Conservation (phyloP, 2,797 vertebrate genomes). For the Harpagifer antarcticus region DNA sequence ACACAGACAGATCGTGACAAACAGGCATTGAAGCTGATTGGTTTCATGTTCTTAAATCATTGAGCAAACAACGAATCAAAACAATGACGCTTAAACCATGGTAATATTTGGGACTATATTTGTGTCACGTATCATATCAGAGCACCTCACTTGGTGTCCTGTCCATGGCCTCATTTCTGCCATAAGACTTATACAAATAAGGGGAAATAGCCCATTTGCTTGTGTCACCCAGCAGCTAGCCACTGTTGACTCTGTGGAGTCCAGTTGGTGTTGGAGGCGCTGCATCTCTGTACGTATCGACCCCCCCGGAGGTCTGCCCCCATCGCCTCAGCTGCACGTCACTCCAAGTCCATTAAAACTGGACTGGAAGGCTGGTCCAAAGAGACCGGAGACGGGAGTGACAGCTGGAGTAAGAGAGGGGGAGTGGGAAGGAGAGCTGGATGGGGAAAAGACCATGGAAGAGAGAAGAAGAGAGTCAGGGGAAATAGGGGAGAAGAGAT, state of each 20-base stretch:
- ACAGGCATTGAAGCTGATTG: neutral
- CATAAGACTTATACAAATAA: slow-evolving; percentile 20
- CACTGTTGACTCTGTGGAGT: slow-evolving; percentile 54
- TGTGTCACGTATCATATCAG: slow-evolving; percentile 12
- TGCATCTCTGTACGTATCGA: slow-evolving; percentile 62
- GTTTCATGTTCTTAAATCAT: neutral
- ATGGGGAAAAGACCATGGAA: slow-evolving; percentile 18
- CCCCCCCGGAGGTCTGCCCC: slow-evolving; percentile 50
- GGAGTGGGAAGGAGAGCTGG: slow-evolving; percentile 20
- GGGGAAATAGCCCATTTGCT: slow-evolving; percentile 29
- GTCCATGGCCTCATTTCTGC: slow-evolving; percentile 43
- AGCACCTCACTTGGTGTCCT: neutral
- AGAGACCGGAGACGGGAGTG: slow-evolving; percentile 54
- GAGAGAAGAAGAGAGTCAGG: slow-evolving; percentile 23
- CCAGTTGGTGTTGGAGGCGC: slow-evolving; percentile 35
- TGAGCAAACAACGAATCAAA: neutral
- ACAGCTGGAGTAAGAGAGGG: slow-evolving; percentile 43
- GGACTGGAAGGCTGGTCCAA: slow-evolving; percentile 55
- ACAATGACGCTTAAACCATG: neutral
- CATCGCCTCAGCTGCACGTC: slow-evolving; percentile 58
- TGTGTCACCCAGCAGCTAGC: slow-evolving; percentile 26
- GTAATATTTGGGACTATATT: slow-evolving; percentile 5
- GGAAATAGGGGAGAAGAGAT: neutral
- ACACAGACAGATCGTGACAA: too few species aligned
- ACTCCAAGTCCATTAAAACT: slow-evolving; percentile 75